Conservation (phyloP, 2,888 invertebrate species). For the Meloe dianella region DNA sequence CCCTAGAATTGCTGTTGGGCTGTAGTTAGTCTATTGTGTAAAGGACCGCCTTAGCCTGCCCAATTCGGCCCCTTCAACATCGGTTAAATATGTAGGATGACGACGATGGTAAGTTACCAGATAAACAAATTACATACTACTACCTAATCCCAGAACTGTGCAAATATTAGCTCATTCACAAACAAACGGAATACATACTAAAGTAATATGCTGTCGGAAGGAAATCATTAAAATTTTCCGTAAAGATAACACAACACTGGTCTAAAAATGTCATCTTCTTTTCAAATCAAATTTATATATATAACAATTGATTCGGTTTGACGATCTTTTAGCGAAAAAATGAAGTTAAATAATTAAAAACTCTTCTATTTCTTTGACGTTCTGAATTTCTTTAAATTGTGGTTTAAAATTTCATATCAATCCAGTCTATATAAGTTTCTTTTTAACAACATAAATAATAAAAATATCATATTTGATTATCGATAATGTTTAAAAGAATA, state of each 20-base stretch:
- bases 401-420: neutral
- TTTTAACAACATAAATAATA: no score
- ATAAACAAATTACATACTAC: conserved; percentile 54
- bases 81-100: conserved; percentile 28
- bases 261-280: no score
- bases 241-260: neutral
- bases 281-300: no score
- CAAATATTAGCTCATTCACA: conserved; percentile 48
- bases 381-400: no score
- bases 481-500: no score
- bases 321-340: no score
- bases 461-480: no score
- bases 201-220: conserved; percentile 16
- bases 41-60: conserved; percentile 52
- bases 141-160: conserved; percentile 48
- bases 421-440: no score
- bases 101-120: conserved; percentile 39
- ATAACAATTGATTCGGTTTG: no score
- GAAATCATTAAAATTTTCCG: neutral
- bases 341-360: no score
- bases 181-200: conserved; percentile 21
- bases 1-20: conserved; percentile 40
- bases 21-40: conserved; percentile 47
- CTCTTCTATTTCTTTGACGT: no score
- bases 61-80: conserved; percentile 44